phyloP scores from a whole-genome alignment of 1,140 invertebrate species.

The Dreissena polymorpha region DNA sequence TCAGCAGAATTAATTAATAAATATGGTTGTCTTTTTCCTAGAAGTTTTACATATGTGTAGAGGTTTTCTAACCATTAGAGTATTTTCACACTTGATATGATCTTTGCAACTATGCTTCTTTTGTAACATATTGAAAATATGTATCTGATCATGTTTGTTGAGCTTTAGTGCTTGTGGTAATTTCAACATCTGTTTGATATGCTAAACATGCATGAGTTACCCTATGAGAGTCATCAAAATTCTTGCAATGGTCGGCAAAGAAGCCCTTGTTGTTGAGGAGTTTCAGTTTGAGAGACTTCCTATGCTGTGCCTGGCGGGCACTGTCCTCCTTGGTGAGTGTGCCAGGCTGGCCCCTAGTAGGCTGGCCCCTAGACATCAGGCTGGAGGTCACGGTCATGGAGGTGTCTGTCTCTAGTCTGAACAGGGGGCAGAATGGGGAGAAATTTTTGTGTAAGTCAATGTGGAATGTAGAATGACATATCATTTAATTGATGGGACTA shows the following conservation, averaged over 20 bases:
- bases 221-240: constrained; percentile 56
- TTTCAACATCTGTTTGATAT: too few species aligned
- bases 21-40: too few species aligned
- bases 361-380: neutral
- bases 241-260: constrained; percentile 61
- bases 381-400: neutral
- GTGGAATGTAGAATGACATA: too few species aligned
- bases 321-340: neutral
- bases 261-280: constrained; percentile 54
- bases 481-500: too few species aligned
- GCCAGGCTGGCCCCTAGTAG: neutral
- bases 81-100: too few species aligned
- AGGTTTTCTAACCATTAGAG: too few species aligned
- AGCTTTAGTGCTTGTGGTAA: too few species aligned
- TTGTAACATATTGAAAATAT: too few species aligned
- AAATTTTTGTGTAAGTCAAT: neutral
- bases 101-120: too few species aligned
- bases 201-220: constrained; percentile 34
- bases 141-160: too few species aligned
- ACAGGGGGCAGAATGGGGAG: neutral
- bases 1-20: too few species aligned
- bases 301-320: neutral
- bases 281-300: constrained; percentile 50
- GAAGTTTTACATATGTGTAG: too few species aligned
- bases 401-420: neutral